Percentiles rank a stretch among this genome's conserved stretches.
Conservation (phyloP, 2,888 invertebrate species). For the Drosophila silvestris region DNA sequence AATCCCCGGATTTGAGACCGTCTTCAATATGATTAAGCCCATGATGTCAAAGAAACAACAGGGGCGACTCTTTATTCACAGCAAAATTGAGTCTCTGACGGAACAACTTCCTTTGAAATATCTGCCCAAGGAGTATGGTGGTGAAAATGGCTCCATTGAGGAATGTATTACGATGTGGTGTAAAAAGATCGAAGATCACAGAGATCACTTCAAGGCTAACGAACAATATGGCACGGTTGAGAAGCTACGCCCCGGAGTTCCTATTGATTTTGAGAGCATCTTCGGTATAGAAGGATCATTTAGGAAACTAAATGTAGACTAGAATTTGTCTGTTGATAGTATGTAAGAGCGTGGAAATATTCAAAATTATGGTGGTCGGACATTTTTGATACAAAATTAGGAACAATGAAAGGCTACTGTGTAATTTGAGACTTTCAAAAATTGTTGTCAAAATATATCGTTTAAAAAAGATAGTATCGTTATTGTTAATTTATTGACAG, state of each 20-base stretch:
- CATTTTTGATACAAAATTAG: background rate
- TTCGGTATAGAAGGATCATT: conserved; percentile 83
- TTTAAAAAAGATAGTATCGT: background rate
- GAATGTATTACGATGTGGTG: conserved; percentile 72
- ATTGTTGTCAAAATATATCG: background rate
- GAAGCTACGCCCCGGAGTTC: conserved; percentile 70
- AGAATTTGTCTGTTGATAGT: conserved; percentile 5
- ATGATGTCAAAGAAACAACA: conserved; percentile 88
- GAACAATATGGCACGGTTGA: conserved; percentile 76
- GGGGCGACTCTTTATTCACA: conserved; percentile 87
- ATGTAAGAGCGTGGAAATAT: background rate
- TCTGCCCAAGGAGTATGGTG: conserved; percentile 89
- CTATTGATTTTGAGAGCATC: conserved; percentile 74
- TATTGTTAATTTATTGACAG: background rate
- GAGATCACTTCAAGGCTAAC: conserved; percentile 73
- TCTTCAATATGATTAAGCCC: conserved; percentile 87
- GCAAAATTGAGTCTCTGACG: conserved; percentile 87
- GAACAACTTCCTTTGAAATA: conserved; percentile 87
- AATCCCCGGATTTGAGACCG: conserved; percentile 87
- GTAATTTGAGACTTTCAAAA: background rate
- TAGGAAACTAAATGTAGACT: conserved; percentile 82
- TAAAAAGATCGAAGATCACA: conserved; percentile 69
- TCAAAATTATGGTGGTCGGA: background rate
- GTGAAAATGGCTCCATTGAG: conserved; percentile 86
- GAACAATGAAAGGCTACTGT: background rate